These are phyloP conservation scores for Dichetophora obliterata DNA, from an alignment of 2,888 invertebrate species.

Conservation along the genomic window DNA sequence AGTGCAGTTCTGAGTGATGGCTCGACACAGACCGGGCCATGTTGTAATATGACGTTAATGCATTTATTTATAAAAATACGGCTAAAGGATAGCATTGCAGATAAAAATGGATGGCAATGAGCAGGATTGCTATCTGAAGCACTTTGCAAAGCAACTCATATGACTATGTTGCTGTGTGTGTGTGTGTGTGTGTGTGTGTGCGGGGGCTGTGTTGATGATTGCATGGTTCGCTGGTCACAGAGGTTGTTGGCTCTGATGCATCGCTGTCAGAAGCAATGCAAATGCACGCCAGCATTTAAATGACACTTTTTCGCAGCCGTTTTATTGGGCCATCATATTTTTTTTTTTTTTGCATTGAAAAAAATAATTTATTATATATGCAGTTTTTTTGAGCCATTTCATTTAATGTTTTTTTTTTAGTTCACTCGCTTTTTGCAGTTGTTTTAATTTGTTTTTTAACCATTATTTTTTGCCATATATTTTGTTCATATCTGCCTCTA, in stretches of 20 bases:
- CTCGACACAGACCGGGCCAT: conserved; percentile 18
- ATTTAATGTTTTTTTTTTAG: not conserved
- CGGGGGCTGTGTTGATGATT: not conserved
- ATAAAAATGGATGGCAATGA: conserved; percentile 19
- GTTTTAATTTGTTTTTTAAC: conserved; percentile 22
- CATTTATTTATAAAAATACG: conserved; percentile 24
- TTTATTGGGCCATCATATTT: not conserved
- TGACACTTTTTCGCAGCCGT: conserved; percentile 25
- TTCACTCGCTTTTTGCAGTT: not conserved
- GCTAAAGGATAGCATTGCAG: conserved; percentile 7
- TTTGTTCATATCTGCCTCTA: conserved; percentile 26
- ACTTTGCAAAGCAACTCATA: not conserved
- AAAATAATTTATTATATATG: conserved; percentile 37
- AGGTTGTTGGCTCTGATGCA: conserved; percentile 16
- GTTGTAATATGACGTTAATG: conserved; percentile 29
- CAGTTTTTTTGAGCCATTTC: conserved; percentile 2
- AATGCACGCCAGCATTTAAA: conserved; percentile 26
- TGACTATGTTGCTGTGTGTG: not conserved
- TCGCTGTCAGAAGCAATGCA: conserved; percentile 10
- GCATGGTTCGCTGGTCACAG: not conserved
- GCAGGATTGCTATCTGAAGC: conserved; percentile 5
- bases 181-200: not conserved
- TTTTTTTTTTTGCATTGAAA: not conserved
- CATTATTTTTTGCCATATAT: conserved; percentile 12
- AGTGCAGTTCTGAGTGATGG: conserved; percentile 13